Percentiles rank a stretch among this genome's conserved stretches.
These are phyloP conservation scores for Helostoma temminkii DNA, from an alignment of 2,797 vertebrate species.

Conservation along the genomic window DNA sequence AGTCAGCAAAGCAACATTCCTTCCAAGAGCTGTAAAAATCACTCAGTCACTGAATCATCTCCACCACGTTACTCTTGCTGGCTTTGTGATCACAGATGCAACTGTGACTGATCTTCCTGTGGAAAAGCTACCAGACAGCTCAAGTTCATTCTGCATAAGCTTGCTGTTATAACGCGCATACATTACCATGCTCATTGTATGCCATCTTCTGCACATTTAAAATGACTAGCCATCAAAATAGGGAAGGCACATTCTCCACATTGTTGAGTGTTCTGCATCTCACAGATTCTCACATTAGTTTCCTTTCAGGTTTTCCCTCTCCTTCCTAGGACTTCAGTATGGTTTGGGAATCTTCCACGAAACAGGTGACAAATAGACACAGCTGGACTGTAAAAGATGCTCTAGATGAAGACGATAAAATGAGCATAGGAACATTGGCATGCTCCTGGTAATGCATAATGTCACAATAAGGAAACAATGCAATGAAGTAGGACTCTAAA, in stretches of 20 bases:
- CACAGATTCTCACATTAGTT: constrained; percentile 40
- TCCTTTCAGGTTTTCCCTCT: constrained; percentile 38
- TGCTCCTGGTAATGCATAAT: constrained; percentile 32
- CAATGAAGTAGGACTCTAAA: neutral
- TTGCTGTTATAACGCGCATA: constrained; percentile 64
- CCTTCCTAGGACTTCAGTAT: constrained; percentile 38
- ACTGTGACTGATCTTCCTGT: constrained; percentile 74
- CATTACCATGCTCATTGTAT: constrained; percentile 60
- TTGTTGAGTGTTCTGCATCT: constrained; percentile 38
- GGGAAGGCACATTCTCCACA: constrained; percentile 38
- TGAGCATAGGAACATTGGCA: constrained; percentile 18
- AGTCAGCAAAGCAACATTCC: constrained; percentile 36
- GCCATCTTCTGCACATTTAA: constrained; percentile 59
- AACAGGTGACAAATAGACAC: constrained; percentile 44
- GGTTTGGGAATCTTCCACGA: constrained; percentile 16
- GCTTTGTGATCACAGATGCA: constrained; percentile 72
- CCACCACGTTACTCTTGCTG: constrained; percentile 63
- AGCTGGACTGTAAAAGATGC: constrained; percentile 57
- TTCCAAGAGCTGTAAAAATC: constrained; percentile 56
- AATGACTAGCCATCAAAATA: constrained; percentile 71
- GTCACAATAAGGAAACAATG: constrained; percentile 6
- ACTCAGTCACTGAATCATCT: constrained; percentile 61
- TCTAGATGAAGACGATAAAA: constrained; percentile 37
- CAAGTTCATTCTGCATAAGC: constrained; percentile 64
- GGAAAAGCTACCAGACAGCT: constrained; percentile 69